Evolutionary conservation across 2,797 vertebrate species (phyloP), one percentile per base, ranked within the genome.

Genomic region (Tokudaia tokunoshimensis): DNA sequence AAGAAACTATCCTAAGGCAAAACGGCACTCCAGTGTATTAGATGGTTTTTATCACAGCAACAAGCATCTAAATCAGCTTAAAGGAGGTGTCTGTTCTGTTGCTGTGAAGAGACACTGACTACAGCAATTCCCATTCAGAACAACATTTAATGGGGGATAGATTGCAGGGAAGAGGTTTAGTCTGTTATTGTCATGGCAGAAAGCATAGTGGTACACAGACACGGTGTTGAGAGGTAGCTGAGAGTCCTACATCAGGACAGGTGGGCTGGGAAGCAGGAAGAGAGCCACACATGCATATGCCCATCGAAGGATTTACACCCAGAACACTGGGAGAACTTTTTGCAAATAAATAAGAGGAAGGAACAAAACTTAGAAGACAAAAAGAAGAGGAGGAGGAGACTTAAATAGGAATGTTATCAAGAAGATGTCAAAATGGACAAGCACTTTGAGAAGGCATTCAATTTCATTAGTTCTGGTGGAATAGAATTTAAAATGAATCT

Each of bases 261-360:
- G 26, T 61, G 44, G 57, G 59, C 41, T 63, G 15, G 59, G 57
- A 15, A 83, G 26, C 37, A 65, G 82, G 59, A 63, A 44, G 10
- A 31, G 17, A 31, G 55, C 26, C 17, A 34, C 15, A 19, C 63
- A 22, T 44, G 8, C 29, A 52, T n/a, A 22, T 59, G 20, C 44
- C 47, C 50, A 76, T 19, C 6, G 67, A 50, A 87, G 37, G 50
- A 50, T 13, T 91, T 70, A 14, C 1, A 67, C 50, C 57, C 6
- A 76, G 76, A 91, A 37, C 86, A 59, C 41, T 67, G 47, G 57
- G 65, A 50, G 26, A 44, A n/a, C 61, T 52, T 34, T 55, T 81
- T 81, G 81, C 22, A 85, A 91, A 41, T 82, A 81, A 88, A 72
- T 74, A 88, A 88, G 19, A 65, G 67, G 81, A 93, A 84, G 20